These are phyloP conservation scores for Anagyrus pseudococci DNA, from an alignment of 2,888 invertebrate species.

Conservation along the genomic window DNA sequence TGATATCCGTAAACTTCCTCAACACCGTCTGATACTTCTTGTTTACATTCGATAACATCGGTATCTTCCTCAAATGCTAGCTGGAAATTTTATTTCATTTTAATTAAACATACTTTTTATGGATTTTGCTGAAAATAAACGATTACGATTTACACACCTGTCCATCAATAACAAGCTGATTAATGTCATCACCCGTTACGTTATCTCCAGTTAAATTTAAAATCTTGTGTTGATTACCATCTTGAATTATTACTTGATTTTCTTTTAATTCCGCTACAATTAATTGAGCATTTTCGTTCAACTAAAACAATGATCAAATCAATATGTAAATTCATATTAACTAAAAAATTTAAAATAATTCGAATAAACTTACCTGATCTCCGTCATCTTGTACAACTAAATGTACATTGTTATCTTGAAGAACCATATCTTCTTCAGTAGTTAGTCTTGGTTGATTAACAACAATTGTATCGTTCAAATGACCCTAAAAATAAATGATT, in stretches of 20 bases:
- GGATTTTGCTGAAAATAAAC: constrained; percentile 1
- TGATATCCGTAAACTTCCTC: constrained; percentile 56
- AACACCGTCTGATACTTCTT: constrained; percentile 46
- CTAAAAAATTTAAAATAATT: constrained; percentile 6
- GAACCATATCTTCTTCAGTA: constrained; percentile 62
- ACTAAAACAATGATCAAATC: constrained; percentile 12
- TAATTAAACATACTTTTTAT: background rate
- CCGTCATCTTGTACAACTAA: constrained; percentile 55
- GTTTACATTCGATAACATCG: constrained; percentile 49
- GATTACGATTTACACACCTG: constrained; percentile 50
- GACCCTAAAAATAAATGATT: constrained; percentile 65
- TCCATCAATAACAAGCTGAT: constrained; percentile 51
- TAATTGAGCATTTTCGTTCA: constrained; percentile 51
- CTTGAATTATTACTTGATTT: constrained; percentile 64
- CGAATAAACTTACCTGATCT: constrained; percentile 47
- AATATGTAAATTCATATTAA: background rate
- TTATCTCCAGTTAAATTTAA: constrained; percentile 49
- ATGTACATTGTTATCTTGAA: constrained; percentile 60
- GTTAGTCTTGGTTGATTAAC: constrained; percentile 81
- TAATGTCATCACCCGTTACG: constrained; percentile 47
- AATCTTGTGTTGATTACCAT: constrained; percentile 53
- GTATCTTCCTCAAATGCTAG: constrained; percentile 18
- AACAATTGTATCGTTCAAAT: constrained; percentile 81
- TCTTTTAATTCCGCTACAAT: constrained; percentile 64
- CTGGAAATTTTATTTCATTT: background rate